Evolutionary conservation across 2,113 vertebrate species (phyloP).

Genomic region (western clawed frog (Xenopus tropicalis)): UCB_Xtro_10.0 CM004448.2:143997501-143998000

Average conservation of each 20-base stretch:
- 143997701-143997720: neutral
- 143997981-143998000: too few relatives aligned
- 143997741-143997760: neutral
- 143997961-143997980: too few relatives aligned
- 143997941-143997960: too few relatives aligned
- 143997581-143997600: conserved; percentile 27
- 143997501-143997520: neutral
- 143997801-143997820: neutral
- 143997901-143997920: too few relatives aligned
- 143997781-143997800: neutral
- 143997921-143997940: too few relatives aligned
- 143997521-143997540: conserved; percentile 5
- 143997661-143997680: conserved; percentile 18
- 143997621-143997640: conserved; percentile 17
- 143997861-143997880: too few relatives aligned
- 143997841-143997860: neutral
- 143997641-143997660: neutral
- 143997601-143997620: conserved; percentile 30
- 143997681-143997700: conserved; percentile 17
- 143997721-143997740: neutral
- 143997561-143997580: conserved; percentile 33
- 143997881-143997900: too few relatives aligned
- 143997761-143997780: neutral
- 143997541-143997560: conserved; percentile 16
- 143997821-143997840: neutral